Evolutionary conservation across 2,113 vertebrate species (phyloP).

Genomic region (Vanacampus margaritifer): DNA sequence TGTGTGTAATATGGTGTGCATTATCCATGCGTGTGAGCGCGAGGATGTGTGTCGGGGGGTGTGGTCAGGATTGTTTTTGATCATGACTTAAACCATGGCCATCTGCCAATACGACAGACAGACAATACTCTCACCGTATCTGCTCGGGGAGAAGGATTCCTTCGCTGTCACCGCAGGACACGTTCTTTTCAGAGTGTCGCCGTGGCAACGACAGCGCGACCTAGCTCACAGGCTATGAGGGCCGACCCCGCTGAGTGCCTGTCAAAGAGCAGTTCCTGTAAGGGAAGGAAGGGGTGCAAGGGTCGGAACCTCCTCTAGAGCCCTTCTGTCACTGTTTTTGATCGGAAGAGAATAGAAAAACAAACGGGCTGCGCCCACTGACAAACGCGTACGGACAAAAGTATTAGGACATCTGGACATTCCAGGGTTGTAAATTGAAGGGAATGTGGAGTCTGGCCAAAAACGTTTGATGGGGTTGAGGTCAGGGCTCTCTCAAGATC

Average conservation of each 20-base stretch:
- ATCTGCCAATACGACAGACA: constrained; percentile 37
- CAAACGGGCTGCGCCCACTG: constrained; percentile 10
- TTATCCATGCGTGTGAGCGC: constrained; percentile 28
- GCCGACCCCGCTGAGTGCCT: constrained; percentile 44
- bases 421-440: not conserved
- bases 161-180: constrained; percentile 50
- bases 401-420: not conserved
- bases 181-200: constrained; percentile 63
- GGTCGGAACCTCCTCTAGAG: constrained; percentile 33
- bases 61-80: constrained; percentile 35
- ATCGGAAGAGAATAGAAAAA: constrained; percentile 42
- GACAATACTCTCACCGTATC: constrained; percentile 44
- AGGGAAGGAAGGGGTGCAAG: constrained; percentile 41
- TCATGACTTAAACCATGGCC: constrained; percentile 54
- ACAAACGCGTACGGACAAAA: constrained; percentile 2
- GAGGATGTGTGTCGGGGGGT: not conserved
- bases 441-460: not conserved
- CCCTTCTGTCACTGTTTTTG: constrained; percentile 52
- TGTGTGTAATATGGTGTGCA: constrained; percentile 26
- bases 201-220: constrained; percentile 54
- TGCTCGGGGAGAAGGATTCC: constrained; percentile 52
- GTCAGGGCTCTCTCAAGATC: not conserved
- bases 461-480: not conserved
- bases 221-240: constrained; percentile 1
- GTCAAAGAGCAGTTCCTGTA: constrained; percentile 61